phyloP scores from a whole-genome alignment of 92 coral and sea anemone species.

The Paragorgia papillata region DNA sequence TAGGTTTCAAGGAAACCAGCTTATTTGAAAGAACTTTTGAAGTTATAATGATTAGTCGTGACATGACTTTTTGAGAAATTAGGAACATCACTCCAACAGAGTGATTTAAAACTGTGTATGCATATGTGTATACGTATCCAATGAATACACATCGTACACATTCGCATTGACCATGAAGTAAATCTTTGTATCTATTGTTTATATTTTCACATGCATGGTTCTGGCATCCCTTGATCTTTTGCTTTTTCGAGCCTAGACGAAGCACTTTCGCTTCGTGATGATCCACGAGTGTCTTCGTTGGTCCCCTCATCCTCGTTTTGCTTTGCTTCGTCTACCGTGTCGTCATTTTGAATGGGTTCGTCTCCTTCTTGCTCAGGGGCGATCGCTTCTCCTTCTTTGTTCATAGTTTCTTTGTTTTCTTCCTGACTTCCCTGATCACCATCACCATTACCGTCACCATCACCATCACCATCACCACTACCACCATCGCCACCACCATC shows the following conservation, averaged over 20 bases:
- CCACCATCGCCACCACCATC: not conserved
- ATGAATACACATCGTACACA: no score
- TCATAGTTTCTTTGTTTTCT: not conserved
- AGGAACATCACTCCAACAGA: no score
- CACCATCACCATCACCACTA: not conserved
- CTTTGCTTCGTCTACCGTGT: not conserved
- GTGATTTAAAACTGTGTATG: no score
- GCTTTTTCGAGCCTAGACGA: not conserved
- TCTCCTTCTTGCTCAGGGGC: not conserved
- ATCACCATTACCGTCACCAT: not conserved
- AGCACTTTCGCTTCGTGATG: not conserved
- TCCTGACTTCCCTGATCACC: not conserved
- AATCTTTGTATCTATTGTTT: no score
- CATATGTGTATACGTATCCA: no score
- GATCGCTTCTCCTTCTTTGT: not conserved
- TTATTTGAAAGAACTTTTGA: no score
- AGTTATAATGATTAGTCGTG: no score
- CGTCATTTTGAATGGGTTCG: conserved; percentile 1
- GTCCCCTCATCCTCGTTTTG: conserved; percentile 1
- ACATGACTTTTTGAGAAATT: no score
- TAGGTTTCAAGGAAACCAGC: no score
- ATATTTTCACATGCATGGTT: conserved; percentile 11
- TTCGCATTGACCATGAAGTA: no score
- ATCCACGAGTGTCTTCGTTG: not conserved
- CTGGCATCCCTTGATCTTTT: conserved; percentile 13